phyloP scores from a whole-genome alignment of 2,797 vertebrate species.

The Propithecus deckenii region DNA sequence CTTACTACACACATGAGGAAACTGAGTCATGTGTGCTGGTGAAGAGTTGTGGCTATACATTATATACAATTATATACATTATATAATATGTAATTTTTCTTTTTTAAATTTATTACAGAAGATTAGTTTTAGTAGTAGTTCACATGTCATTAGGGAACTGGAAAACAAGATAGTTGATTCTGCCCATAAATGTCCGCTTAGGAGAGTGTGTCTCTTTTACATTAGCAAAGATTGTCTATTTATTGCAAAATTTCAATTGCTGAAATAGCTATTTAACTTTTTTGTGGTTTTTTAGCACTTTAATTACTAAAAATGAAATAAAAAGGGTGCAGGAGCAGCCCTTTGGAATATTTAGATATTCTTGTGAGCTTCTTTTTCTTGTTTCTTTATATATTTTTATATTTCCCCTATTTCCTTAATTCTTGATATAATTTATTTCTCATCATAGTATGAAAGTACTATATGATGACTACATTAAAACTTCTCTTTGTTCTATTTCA shows the following conservation, averaged over 20 bases:
- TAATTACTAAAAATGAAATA: conserved; percentile 14
- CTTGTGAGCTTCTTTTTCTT: conserved; percentile 1
- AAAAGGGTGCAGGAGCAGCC: background rate
- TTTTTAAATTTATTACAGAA: background rate
- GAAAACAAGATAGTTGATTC: background rate
- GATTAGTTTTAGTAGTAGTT: background rate
- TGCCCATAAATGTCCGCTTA: background rate
- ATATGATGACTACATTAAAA: background rate
- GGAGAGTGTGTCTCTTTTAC: background rate
- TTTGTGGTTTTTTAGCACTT: background rate
- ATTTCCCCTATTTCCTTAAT: background rate
- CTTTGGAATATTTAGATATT: conserved; percentile 10
- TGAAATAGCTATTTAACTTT: background rate
- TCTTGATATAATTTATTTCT: background rate
- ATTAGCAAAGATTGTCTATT: conserved; percentile 15
- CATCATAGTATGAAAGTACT: background rate
- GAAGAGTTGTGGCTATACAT: background rate
- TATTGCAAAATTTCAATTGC: background rate
- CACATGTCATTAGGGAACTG: background rate
- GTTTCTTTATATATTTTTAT: background rate
- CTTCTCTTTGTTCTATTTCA: background rate
- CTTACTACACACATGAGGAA: background rate
- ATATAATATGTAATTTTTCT: background rate
- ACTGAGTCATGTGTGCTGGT: background rate
- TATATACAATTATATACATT: background rate